Percentiles rank a stretch among this genome's conserved stretches.
phyloP scores from a whole-genome alignment of 2,797 vertebrate genomes.

The Delichon dasypus region DNA sequence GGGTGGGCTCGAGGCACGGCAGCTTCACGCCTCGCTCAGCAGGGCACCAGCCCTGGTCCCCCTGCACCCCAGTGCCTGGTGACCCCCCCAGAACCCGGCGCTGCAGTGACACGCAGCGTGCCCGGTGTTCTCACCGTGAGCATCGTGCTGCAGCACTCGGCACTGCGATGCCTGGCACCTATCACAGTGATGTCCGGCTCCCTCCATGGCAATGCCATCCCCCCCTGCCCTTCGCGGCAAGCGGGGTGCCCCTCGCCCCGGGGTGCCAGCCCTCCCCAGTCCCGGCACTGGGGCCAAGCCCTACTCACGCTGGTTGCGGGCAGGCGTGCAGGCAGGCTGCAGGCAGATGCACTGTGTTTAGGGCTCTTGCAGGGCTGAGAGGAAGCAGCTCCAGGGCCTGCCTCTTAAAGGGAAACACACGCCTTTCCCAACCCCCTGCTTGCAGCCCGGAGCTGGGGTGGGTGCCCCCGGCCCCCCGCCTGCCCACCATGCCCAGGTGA shows the following conservation, averaged over 20 bases:
- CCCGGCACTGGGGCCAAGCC: not conserved
- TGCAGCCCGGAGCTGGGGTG: not conserved
- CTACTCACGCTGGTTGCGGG: conserved; percentile 53
- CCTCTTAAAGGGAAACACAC: conserved; percentile 78
- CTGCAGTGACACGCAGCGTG: rapidly evolving
- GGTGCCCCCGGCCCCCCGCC: not conserved
- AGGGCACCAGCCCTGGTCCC: not conserved
- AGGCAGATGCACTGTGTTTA: conserved; percentile 63
- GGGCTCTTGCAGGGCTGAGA: conserved; percentile 58
- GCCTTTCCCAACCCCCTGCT: conserved; percentile 50
- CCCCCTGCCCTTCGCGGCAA: not conserved
- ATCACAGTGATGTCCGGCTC: not conserved
- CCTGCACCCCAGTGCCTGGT: rapidly evolving
- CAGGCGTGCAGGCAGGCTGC: conserved; percentile 31
- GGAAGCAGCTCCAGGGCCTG: conserved; percentile 67
- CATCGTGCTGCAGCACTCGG: not conserved
- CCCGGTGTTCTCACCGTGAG: rapidly evolving
- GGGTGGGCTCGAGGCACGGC: not conserved
- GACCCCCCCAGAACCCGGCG: not conserved
- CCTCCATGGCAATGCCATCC: not conserved
- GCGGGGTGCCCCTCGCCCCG: not conserved
- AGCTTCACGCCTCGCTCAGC: not conserved
- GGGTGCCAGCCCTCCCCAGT: not conserved
- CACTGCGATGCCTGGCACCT: not conserved
- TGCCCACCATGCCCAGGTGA: not conserved